These are phyloP conservation scores for Syngnathus rostellatus DNA, from an alignment of 2,797 vertebrate genomes.

Conservation along the genomic window DNA sequence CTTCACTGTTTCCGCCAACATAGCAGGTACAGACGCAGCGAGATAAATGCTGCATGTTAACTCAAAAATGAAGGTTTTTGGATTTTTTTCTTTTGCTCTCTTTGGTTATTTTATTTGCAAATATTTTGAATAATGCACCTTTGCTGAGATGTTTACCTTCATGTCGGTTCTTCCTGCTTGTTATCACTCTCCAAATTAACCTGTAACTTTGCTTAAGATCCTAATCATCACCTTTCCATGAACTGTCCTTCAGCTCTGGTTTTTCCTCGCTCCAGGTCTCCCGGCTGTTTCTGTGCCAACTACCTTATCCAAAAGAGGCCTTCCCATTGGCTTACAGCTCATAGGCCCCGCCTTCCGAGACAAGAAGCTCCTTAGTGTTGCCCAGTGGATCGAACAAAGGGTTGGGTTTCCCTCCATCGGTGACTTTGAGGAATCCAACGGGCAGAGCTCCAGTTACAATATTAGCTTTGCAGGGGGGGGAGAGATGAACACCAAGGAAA, in stretches of 20 bases:
- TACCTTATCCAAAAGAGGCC: constrained; percentile 77
- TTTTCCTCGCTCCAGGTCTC: constrained; percentile 68
- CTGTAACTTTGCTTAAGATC: constrained; percentile 5
- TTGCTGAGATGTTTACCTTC: constrained; percentile 6
- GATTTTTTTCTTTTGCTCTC: not conserved
- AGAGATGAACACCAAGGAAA: not conserved
- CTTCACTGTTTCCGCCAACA: constrained; percentile 88
- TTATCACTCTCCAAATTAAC: constrained; percentile 8
- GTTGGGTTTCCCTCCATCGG: constrained; percentile 76
- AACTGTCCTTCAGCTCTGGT: constrained; percentile 6
- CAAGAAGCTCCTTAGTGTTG: constrained; percentile 77
- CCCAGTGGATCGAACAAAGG: constrained; percentile 87
- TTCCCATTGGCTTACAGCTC: constrained; percentile 89
- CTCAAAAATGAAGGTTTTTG: not conserved
- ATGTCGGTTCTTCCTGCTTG: constrained; percentile 1
- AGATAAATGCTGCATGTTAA: not conserved
- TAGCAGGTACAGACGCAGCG: constrained; percentile 74
- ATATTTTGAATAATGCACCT: not conserved
- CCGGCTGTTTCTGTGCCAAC: constrained; percentile 83
- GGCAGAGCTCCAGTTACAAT: constrained; percentile 1
- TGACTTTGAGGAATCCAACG: constrained; percentile 43
- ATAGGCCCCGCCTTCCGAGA: constrained; percentile 81
- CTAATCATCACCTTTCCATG: constrained; percentile 9
- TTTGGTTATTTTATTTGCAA: no score
- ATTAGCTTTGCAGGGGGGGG: not conserved